phyloP scores from a whole-genome alignment of 2,888 invertebrate genomes.

The Aelia acuminata region DNA sequence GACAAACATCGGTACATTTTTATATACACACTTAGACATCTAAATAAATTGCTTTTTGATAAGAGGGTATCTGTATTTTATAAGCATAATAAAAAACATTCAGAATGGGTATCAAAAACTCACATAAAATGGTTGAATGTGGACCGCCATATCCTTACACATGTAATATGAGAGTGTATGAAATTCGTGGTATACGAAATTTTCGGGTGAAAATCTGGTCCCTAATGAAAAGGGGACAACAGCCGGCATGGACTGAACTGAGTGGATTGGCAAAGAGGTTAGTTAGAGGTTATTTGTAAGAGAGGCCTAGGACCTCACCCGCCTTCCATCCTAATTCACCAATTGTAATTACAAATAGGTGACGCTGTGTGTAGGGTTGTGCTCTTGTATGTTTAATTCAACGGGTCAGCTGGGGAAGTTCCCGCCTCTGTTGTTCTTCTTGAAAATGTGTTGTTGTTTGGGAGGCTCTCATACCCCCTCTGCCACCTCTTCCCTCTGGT shows the following conservation, averaged over 20 bases:
- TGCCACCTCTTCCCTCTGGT: no score
- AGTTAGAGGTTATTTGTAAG: conserved; percentile 53
- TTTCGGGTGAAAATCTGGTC: not conserved
- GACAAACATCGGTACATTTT: no score
- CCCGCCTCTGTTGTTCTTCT: conserved; percentile 48
- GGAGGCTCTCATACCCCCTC: conserved; percentile 7
- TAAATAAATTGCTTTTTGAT: no score
- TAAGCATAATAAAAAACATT: no score
- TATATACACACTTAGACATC: no score
- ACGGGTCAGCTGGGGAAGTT: conserved; percentile 51
- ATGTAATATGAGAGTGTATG: no score
- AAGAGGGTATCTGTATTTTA: no score
- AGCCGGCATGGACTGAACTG: not conserved
- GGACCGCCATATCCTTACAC: no score
- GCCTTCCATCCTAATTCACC: conserved; percentile 52
- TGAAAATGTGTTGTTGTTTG: conserved; percentile 49
- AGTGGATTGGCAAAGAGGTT: conserved; percentile 31
- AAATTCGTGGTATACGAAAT: no score
- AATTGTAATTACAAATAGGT: conserved; percentile 57
- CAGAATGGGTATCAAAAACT: no score
- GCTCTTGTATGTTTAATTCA: conserved; percentile 54
- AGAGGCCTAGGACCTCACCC: conserved; percentile 11
- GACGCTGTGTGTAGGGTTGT: not conserved
- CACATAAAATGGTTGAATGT: no score
- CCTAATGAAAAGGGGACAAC: not conserved